Evolutionary conservation across 1,140 invertebrate species (phyloP), one percentile per base, ranked within the genome.

Genomic region (Rhagoletis pomonella): DNA sequence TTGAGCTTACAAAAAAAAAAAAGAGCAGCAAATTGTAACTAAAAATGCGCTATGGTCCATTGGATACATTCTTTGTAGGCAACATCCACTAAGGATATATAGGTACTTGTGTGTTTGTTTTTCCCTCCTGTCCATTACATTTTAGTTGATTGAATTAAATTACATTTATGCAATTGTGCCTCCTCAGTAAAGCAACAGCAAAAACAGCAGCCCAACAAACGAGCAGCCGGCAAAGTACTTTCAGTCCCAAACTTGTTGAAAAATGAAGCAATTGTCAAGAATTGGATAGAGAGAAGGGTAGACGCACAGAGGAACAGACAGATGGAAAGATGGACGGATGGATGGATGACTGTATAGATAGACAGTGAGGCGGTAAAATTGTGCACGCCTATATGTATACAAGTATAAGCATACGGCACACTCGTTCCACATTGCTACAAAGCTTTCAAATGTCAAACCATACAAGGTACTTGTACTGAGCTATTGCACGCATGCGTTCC

Each of bases 61-160:
- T 44, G 42, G 9, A 19, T 7, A 73, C 12, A 47, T 73, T 73
- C 42, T 73, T 73, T 42, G 60, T 44, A 73, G 44, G 14, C 29
- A 42, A 10, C 64, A 67, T 42, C 29, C 29, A 64, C 62, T 64
- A 19, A 64, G 62, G n/a, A 19, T 29, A 10, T 29, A 1, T 73
- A 7, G 12, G 29, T 29, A 29, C 29, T 29, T 1, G 69, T 73
- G 6, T 50, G 17, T 44, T 44, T 69, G 29, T 44, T 3, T 17
- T 14, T 73, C 12, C 29, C 12, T 14, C 12, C 3, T n/a, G 17
- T 73, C 69, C 69, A 55, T 81, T 81, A 17, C 73, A 81, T 47
- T 14, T 81, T 81, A 29, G 47, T 55, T 81, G 73, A 81, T 81
- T 81, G 73, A 81, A 81, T 81, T 81, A 81, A 81, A 81, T 81